A percentile compares a stretch with the other conserved stretches of the same genome.
phyloP scores from a whole-genome alignment of 2,113 vertebrate species.

The Pandion haliaetus region DNA sequence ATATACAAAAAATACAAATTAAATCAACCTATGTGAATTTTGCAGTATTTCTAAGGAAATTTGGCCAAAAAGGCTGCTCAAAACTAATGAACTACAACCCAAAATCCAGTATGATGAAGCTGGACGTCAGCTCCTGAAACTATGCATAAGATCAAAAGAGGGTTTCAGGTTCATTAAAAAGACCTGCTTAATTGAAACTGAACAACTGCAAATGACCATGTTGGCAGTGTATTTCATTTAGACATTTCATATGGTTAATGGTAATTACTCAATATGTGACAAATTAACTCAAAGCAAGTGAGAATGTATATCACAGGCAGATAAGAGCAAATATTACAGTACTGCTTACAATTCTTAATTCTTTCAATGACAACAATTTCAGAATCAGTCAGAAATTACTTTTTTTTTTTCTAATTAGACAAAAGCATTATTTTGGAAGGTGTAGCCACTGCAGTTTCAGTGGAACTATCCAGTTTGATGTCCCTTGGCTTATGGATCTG shows the following conservation, averaged over 20 bases:
- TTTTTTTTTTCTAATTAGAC: not conserved
- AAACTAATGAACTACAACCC: not conserved
- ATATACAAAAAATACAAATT: not conserved
- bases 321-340: not conserved
- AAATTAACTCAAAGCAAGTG: constrained; percentile 2
- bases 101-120: not conserved
- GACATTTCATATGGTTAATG: not conserved
- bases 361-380: not conserved
- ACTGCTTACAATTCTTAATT: not conserved
- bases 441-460: not conserved
- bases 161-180: not conserved
- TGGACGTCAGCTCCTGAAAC: not conserved
- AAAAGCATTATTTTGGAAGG: not conserved
- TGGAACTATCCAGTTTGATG: not conserved
- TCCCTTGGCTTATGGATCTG: not conserved
- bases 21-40: not conserved
- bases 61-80: not conserved
- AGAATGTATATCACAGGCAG: not conserved
- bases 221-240: not conserved
- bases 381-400: not conserved
- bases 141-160: not conserved
- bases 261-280: not conserved
- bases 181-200: not conserved
- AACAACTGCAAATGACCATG: not conserved
- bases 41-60: not conserved